These are phyloP conservation scores for Atopsyche davidsoni DNA, from an alignment of 1,140 invertebrate genomes.

Conservation along the genomic window DNA sequence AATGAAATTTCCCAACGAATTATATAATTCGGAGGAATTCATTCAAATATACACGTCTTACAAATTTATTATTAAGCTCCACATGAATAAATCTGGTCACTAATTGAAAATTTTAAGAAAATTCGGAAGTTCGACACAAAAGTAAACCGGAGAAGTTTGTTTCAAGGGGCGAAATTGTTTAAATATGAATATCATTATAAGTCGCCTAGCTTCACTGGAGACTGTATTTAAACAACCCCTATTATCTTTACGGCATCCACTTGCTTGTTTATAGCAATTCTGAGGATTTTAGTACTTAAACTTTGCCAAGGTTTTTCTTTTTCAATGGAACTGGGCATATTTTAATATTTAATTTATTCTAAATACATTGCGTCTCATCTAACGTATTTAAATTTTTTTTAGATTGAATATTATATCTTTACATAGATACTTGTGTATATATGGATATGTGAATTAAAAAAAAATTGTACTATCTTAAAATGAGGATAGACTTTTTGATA, in stretches of 20 bases:
- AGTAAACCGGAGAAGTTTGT: constrained; percentile 5
- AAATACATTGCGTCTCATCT: too few relatives aligned
- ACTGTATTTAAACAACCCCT: constrained; percentile 26
- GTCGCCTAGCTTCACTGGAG: constrained; percentile 3
- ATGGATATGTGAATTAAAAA: too few relatives aligned
- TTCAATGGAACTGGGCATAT: too few relatives aligned
- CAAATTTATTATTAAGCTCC: neutral
- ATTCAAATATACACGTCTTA: neutral
- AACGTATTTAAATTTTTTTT: too few relatives aligned
- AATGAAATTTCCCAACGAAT: too few relatives aligned
- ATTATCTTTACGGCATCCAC: constrained; percentile 20
- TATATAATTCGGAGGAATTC: neutral
- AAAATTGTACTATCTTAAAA: too few relatives aligned
- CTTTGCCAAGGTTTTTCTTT: constrained; percentile 9
- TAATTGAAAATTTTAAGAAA: constrained; percentile 9
- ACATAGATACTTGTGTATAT: too few relatives aligned
- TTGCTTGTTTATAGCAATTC: constrained; percentile 22
- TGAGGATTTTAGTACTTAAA: too few relatives aligned
- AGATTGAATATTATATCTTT: too few relatives aligned
- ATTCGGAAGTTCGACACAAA: constrained; percentile 8
- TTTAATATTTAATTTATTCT: too few relatives aligned
- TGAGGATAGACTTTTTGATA: too few relatives aligned
- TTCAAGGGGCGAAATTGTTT: constrained; percentile 24
- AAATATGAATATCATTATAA: constrained; percentile 31
- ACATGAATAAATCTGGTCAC: neutral